Conservation (phyloP, 2,113 vertebrate species). For the Carassius gibelio region DNA sequence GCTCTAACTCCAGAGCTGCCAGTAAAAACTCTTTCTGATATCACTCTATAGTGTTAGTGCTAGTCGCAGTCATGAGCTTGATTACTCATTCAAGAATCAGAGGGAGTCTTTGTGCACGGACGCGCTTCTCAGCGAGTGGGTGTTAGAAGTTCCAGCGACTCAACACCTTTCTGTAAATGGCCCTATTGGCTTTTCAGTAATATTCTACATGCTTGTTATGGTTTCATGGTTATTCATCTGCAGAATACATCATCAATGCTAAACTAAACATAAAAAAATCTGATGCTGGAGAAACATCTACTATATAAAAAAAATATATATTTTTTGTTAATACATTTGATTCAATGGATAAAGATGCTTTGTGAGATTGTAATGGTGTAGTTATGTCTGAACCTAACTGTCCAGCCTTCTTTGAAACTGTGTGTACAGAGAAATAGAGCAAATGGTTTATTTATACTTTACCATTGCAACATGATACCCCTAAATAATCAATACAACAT, state of each 20-base stretch:
- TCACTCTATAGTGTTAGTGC: not conserved
- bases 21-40: not conserved
- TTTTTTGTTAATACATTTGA: too few species aligned
- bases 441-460: conserved; percentile 6
- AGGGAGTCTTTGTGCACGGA: not conserved
- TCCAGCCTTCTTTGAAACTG: not conserved
- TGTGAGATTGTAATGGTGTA: not conserved
- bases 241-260: not conserved
- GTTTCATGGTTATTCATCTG: not conserved
- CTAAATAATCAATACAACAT: not conserved
- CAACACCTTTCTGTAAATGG: not conserved
- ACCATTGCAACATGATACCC: not conserved
- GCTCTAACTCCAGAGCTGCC: not conserved
- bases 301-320: not conserved
- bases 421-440: not conserved
- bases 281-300: not conserved
- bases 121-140: not conserved
- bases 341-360: not conserved
- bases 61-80: not conserved
- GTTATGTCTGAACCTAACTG: not conserved
- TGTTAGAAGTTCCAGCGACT: not conserved
- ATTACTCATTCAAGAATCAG: not conserved
- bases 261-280: not conserved
- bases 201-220: not conserved
- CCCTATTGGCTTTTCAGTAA: not conserved